Base-by-base conservation (phyloP, 2,888 invertebrate genomes). In the Aspidiotus rigidus region DNA sequence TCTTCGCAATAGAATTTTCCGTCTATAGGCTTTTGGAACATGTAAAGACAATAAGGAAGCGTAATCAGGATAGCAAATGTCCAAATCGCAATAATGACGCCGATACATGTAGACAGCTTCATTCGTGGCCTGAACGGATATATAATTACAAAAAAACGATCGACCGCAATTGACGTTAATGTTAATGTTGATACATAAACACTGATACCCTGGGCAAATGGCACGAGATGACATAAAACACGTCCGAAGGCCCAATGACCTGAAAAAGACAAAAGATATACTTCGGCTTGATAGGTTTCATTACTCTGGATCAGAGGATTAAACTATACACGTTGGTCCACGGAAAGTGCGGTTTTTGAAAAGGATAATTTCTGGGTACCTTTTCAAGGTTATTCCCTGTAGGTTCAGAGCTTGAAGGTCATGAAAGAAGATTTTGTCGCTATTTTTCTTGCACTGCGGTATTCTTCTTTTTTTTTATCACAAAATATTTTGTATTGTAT, bases 141-240 rank as follows among this genome's bases (percentile, higher is more conserved):
- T 73, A 97, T 91, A 74, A 99, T 98, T 72, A 97, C 96, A 79
- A 96, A 90, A 80, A 93, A 98, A 69, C 98, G 86, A 81, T 99
- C 98, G 72, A 98, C 88, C 64, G 98, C 98, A 75, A 99, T 98
- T 73, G 96, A 93, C 74, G 94, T 97, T 72, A 99, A 84, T 7
- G 98, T 98, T 75, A 98, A 82, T 0, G 97, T 96, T 72, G 95
- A 95, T 77, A 98, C 95, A 83, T 97, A 99, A 74, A 99, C 95
- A 77, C 93, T 93, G 75, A 93, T 90, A 69, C 95, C 96, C 79
- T 93, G 93, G 70, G 93, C 90, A 79, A 90, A 93, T 69, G 97
- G 90, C 73, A 95, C 90, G 75, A 96, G 81, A 78, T 96, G 94
- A 77, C 98, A 99, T 72, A 97, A 82, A 0, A 87, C 82, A 39